phyloP scores from a whole-genome alignment of 2,797 vertebrate genomes.

The Argentina silus region DNA sequence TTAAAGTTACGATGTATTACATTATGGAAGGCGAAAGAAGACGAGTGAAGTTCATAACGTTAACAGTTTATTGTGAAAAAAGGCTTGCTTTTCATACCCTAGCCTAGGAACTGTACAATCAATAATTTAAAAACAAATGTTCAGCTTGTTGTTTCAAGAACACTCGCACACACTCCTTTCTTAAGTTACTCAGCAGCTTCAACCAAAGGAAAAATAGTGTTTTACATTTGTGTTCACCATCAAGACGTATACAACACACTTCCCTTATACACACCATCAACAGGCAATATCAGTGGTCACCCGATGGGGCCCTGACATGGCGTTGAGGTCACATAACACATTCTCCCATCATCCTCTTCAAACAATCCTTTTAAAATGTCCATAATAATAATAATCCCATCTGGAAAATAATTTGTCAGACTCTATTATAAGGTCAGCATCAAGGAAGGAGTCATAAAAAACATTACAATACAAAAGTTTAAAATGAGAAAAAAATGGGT shows the following conservation, averaged over 20 bases:
- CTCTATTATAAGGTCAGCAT: slow-evolving; percentile 18
- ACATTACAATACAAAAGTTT: slow-evolving; percentile 3
- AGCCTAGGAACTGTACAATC: slow-evolving; percentile 71
- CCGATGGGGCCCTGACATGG: slow-evolving; percentile 17
- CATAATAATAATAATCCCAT: slow-evolving; percentile 12
- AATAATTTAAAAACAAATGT: slow-evolving; percentile 72
- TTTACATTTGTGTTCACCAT: slow-evolving; percentile 34
- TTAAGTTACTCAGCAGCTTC: slow-evolving; percentile 59
- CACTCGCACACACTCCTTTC: slow-evolving; percentile 18
- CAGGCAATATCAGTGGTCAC: slow-evolving; percentile 18
- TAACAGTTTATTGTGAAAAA: slow-evolving; percentile 76
- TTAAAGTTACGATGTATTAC: neutral
- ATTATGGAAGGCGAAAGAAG: slow-evolving; percentile 5
- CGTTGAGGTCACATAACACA: slow-evolving; percentile 1
- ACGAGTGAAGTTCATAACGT: slow-evolving; percentile 47
- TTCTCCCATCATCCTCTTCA: slow-evolving; percentile 21
- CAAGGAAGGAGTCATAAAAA: slow-evolving; percentile 16
- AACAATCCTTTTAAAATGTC: slow-evolving; percentile 22
- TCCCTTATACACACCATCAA: slow-evolving; percentile 31
- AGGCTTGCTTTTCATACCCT: slow-evolving; percentile 53
- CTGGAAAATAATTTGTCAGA: slow-evolving; percentile 13
- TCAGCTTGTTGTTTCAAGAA: slow-evolving; percentile 44
- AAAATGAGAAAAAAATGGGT: slow-evolving; percentile 3
- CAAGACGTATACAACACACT: slow-evolving; percentile 17
- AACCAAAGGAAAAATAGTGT: slow-evolving; percentile 62